Evolutionary conservation across 2,797 vertebrate species (phyloP), one percentile per base, ranked within the genome.

Genomic region (Betta splendens): DNA sequence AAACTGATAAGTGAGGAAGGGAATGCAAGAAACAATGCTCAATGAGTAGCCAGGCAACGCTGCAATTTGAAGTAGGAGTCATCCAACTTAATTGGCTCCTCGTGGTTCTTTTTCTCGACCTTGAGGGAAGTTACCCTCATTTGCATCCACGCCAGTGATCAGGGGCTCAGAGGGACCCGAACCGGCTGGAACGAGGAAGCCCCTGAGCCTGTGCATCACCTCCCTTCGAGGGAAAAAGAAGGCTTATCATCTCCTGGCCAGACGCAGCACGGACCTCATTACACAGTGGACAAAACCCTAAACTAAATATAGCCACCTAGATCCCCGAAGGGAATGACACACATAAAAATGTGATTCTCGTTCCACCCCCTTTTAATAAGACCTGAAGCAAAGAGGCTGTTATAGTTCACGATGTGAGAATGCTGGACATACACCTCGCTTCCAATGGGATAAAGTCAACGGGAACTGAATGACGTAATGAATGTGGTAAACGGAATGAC

Each of bases 41-140:
- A 74, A 80, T 77, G 77, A 75, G 49, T 68, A 66, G 47, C 45
- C 61, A 54, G 50, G 64, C n/a, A n/a, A n/a, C n/a, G n/a, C n/a
- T n/a, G n/a, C n/a, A n/a, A n/a, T n/a, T n/a, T n/a, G n/a, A n/a
- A 68, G 66, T 31, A 72, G 37, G 53, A 78, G 72, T 70, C 75
- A 64, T 75, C 65, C 20, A 61, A 72, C 66, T 82, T 81, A 40
- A 74, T 81, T 87, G 77, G 39, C 77, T 69, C 72, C 55, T 69
- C 67, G 36, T 74, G 67, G 83, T 75, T 80, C 55, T 76, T n/a
- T 78, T 78, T 69, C 52, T 33, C 23, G 78, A 87, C 85, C 88
- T 87, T 85, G 79, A 85, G 72, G 72, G 85, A 75, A 80, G 66
- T 62, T 64, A 48, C 28, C 57, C 68, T 85, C 64, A 86, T 89